Conservation (phyloP, 64 coral and sea anemone genomes). For the Dendronephthya gigantea region DNA sequence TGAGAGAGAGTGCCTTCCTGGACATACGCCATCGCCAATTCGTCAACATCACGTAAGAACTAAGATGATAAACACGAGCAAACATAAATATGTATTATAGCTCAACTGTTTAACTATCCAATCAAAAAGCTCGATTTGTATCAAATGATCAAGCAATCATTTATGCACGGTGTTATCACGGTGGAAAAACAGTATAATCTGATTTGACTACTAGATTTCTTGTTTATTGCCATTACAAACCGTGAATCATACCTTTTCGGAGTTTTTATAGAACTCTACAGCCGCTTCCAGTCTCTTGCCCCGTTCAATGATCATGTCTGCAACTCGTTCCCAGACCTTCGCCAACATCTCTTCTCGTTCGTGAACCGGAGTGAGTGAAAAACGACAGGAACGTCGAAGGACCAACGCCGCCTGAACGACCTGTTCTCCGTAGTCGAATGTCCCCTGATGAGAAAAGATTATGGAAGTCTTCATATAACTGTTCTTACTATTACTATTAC, state of each 20-base stretch:
- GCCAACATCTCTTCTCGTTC: slow-evolving; percentile 66
- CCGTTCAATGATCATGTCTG: slow-evolving; percentile 65
- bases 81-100: no score
- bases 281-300: slow-evolving; percentile 75
- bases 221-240: neutral
- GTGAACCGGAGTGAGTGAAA: slow-evolving; percentile 65
- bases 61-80: no score
- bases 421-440: slow-evolving; percentile 81
- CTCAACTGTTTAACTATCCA: no score
- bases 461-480: no score
- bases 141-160: no score
- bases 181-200: no score
- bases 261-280: slow-evolving; percentile 90
- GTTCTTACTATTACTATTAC: no score
- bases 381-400: slow-evolving; percentile 76
- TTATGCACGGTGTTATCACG: no score
- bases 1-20: slow-evolving; percentile 11
- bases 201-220: neutral
- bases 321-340: slow-evolving; percentile 61
- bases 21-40: neutral
- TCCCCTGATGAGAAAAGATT: slow-evolving; percentile 35
- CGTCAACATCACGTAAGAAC: neutral
- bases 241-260: slow-evolving; percentile 48
- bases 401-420: slow-evolving; percentile 80
- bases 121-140: no score